Percentiles rank a stretch among this genome's conserved stretches.
Conservation (phyloP, 1,140 invertebrate species). For the Meloidogyne chitwoodi region DNA sequence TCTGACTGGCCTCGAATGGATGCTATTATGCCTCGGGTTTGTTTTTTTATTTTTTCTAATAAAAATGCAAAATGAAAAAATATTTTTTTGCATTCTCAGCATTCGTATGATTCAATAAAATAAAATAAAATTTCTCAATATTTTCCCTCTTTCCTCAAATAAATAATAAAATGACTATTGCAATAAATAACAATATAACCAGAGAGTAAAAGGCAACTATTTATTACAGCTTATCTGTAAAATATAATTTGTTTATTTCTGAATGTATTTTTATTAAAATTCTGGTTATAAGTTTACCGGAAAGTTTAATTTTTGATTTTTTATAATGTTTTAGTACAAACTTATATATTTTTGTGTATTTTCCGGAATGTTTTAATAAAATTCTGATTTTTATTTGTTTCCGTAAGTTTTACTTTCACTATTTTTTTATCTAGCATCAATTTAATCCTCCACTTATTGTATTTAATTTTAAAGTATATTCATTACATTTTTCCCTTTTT, state of each 20-base stretch:
- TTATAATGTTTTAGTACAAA: no score
- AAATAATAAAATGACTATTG: no score
- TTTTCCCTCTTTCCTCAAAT: neutral
- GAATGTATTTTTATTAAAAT: no score
- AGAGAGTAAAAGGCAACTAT: no score
- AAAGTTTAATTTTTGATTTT: no score
- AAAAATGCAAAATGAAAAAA: no score
- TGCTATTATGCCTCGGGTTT: slow-evolving; percentile 54
- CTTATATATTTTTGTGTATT: no score
- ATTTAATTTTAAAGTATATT: no score
- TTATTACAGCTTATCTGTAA: no score
- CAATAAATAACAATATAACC: no score
- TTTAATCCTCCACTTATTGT: no score
- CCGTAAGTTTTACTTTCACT: neutral
- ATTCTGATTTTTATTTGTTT: neutral
- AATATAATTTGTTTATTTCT: neutral
- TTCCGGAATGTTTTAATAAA: neutral
- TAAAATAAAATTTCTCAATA: neutral
- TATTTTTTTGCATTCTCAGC: neutral
- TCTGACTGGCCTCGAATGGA: slow-evolving; percentile 59
- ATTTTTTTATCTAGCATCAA: no score
- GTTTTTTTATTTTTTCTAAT: slow-evolving; percentile 20
- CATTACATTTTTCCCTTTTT: neutral
- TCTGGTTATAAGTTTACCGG: neutral
- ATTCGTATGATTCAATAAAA: neutral